Evolutionary conservation across 2,113 vertebrate genomes (phyloP).

Genomic region (Galbula dea): DNA sequence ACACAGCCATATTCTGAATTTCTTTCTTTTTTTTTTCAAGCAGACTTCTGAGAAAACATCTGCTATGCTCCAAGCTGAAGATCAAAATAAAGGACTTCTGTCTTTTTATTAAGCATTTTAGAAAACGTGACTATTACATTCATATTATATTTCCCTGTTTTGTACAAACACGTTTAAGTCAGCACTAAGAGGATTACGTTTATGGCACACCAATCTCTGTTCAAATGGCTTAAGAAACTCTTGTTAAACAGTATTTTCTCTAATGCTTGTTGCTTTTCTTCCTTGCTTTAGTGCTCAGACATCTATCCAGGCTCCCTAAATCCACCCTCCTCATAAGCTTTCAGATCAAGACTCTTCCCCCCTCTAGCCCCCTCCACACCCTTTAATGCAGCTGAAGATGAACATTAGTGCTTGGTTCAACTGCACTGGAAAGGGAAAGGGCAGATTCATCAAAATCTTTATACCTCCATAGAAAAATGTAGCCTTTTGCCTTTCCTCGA

Average conservation of each 20-base stretch:
- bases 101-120: conserved; percentile 73
- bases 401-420: conserved; percentile 78
- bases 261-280: conserved; percentile 72
- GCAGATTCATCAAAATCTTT: conserved; percentile 72
- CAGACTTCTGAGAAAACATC: conserved; percentile 54
- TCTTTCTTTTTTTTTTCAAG: not conserved
- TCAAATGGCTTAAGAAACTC: conserved; percentile 68
- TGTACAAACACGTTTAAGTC: conserved; percentile 75
- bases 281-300: conserved; percentile 49
- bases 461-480: conserved; percentile 81
- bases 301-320: conserved; percentile 34
- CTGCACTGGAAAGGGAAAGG: conserved; percentile 75
- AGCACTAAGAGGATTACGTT: conserved; percentile 77
- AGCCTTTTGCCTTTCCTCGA: conserved; percentile 82
- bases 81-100: conserved; percentile 62
- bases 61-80: conserved; percentile 36
- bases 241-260: conserved; percentile 74
- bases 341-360: conserved; percentile 45
- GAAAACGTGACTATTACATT: conserved; percentile 65
- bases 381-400: conserved; percentile 76
- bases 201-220: conserved; percentile 38
- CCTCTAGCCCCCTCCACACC: not conserved
- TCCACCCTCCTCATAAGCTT: conserved; percentile 56
- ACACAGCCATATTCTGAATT: not conserved
- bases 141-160: conserved; percentile 75